Conservation (phyloP, 1,140 invertebrate genomes). For the Wasmannia auropunctata region DNA sequence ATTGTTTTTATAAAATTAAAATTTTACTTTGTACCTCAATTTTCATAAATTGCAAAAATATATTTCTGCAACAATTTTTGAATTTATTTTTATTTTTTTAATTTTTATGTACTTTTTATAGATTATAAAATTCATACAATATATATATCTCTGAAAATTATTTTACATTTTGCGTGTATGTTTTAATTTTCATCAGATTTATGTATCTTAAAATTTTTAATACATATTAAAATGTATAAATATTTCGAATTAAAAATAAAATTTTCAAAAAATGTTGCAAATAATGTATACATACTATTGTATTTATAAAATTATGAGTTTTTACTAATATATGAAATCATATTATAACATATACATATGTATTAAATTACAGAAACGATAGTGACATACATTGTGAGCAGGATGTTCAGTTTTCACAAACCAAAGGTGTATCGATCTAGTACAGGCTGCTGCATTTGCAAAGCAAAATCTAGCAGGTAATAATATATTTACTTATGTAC, state of each 20-base stretch:
- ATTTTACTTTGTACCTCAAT: neutral
- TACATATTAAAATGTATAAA: neutral
- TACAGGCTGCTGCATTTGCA: constrained; percentile 95
- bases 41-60: neutral
- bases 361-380: constrained; percentile 65
- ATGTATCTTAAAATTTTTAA: neutral
- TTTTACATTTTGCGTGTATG: neutral
- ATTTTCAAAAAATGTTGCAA: neutral
- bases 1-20: too few relatives aligned
- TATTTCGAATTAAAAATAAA: neutral
- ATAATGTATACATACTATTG: neutral
- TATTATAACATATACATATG: constrained; percentile 13
- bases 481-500: too few relatives aligned
- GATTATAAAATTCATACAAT: neutral
- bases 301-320: neutral
- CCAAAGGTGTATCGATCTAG: constrained; percentile 94
- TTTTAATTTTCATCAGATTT: neutral
- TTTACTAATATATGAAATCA: neutral
- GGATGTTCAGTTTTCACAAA: constrained; percentile 96
- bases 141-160: neutral
- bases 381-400: constrained; percentile 66
- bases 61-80: neutral
- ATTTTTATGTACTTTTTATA: neutral
- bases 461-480: constrained; percentile 94
- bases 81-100: neutral